Evolutionary conservation across 2,888 invertebrate genomes (phyloP), one percentile per base, ranked within the genome.

Genomic region (Notodonta dromedarius): DNA sequence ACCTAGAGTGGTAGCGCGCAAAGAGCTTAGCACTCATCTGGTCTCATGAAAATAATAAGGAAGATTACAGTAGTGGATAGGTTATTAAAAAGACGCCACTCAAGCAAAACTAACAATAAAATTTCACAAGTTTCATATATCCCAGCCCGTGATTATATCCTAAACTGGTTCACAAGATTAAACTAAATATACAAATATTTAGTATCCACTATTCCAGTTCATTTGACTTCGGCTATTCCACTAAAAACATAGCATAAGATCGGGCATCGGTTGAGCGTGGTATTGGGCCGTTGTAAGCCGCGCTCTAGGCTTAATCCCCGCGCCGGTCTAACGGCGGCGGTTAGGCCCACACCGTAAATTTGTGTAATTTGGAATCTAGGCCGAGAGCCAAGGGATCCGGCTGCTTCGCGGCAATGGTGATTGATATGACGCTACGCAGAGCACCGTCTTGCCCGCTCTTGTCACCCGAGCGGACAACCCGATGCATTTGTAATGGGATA

Each of bases 351-450:
- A 85, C 88, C 89, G 91, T 91, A 92, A 93, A 92, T 92, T 93
- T 90, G 90, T 90, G 90, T 93, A 91, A 93, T 92, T 93, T 91
- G 82, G 90, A 85, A 93, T 92, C 87, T 88, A 92, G 93, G 93
- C 91, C 92, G 91, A 92, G 91, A 91, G 91, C 92, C 93, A 92
- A 88, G 93, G 92, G 92, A 92, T 90, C 87, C 60, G 63, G 57
- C 70, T 88, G 85, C 84, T 85, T 82, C 84, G 82, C 85, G 85
- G 88, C 85, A 89, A 91, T 91, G 85, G 88, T 92, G 93, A 93
- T 93, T 92, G 91, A 93, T 93, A 91, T 90, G 89, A 91, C 83
- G 87, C 83, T 87, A 80, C 80, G 83, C 82, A 81, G 84, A 87
- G 80, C 80, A 83, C 72, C 85, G 84, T 83, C 87, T 84, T 81